These are phyloP conservation scores for Synanthedon myopaeformis DNA, from an alignment of 2,888 invertebrate genomes.

Conservation along the genomic window DNA sequence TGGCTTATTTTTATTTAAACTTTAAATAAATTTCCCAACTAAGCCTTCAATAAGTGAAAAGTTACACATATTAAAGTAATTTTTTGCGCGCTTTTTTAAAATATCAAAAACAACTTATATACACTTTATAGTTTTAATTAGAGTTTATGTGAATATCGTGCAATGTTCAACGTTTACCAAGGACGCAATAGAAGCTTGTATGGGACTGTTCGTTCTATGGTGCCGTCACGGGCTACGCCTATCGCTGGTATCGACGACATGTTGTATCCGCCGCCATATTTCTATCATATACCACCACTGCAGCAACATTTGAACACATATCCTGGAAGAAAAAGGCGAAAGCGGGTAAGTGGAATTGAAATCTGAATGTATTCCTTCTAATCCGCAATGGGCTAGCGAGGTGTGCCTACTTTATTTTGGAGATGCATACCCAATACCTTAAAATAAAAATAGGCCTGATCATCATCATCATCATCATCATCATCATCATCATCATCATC, in stretches of 20 bases:
- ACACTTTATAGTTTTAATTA: constrained; percentile 14
- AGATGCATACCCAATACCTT: too few species aligned
- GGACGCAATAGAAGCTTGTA: constrained; percentile 46
- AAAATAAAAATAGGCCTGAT: too few species aligned
- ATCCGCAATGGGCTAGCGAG: background rate
- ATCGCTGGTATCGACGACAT: constrained; percentile 42
- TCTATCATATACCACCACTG: constrained; percentile 57
- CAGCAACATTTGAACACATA: constrained; percentile 54
- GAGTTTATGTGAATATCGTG: constrained; percentile 16
- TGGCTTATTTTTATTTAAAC: constrained; percentile 58
- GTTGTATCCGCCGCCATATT: constrained; percentile 48
- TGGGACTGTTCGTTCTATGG: constrained; percentile 57
- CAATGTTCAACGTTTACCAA: constrained; percentile 38
- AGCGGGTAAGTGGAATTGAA: constrained; percentile 37
- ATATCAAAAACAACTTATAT: background rate
- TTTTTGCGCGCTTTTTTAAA: constrained; percentile 18
- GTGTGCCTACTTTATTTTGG: too few species aligned
- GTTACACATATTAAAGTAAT: constrained; percentile 4
- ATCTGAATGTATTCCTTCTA: background rate
- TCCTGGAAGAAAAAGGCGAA: constrained; percentile 59
- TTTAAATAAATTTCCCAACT: constrained; percentile 39
- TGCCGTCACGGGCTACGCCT: constrained; percentile 40
- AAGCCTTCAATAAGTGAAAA: constrained; percentile 11
- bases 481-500: too few species aligned
- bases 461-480: too few species aligned